Evolutionary conservation across 2,797 vertebrate genomes (phyloP).

Genomic region (Lagodon rhomboides): DNA sequence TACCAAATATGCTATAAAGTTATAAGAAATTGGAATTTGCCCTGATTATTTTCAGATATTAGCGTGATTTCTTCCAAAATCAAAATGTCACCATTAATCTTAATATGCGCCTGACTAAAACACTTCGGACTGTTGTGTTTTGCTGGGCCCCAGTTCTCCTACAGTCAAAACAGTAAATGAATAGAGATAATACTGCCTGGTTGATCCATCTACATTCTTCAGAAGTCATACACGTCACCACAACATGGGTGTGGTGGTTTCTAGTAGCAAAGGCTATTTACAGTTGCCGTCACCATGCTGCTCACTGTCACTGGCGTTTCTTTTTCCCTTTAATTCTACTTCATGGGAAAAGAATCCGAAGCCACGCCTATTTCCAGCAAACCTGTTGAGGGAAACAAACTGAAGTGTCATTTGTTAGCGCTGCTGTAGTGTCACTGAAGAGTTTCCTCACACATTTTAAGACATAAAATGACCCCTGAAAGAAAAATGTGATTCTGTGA

Average conservation of each 20-base stretch:
- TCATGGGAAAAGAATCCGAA: constrained; percentile 6
- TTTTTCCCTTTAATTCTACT: constrained; percentile 30
- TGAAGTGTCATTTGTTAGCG: constrained; percentile 2
- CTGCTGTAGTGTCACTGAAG: neutral
- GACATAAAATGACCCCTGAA: neutral
- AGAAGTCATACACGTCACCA: constrained; percentile 28
- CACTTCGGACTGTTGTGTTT: neutral
- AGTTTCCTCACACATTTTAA: constrained; percentile 1
- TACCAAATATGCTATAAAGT: neutral
- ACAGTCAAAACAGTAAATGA: constrained; percentile 12
- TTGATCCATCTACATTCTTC: constrained; percentile 69
- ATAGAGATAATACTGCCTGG: neutral
- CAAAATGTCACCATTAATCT: neutral
- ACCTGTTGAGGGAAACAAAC: constrained; percentile 34
- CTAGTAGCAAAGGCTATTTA: constrained; percentile 45
- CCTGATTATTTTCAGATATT: neutral
- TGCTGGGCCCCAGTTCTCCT: neutral
- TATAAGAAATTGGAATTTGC: neutral
- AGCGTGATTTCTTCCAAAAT: neutral
- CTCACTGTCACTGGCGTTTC: constrained; percentile 15
- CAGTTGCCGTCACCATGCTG: constrained; percentile 16
- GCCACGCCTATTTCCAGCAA: constrained; percentile 36
- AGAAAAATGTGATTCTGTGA: neutral
- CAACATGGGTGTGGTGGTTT: constrained; percentile 62
- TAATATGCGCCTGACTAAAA: neutral